These are phyloP conservation scores for Dichetophora obliterata DNA, from an alignment of 2,888 invertebrate species.

Conservation along the genomic window DNA sequence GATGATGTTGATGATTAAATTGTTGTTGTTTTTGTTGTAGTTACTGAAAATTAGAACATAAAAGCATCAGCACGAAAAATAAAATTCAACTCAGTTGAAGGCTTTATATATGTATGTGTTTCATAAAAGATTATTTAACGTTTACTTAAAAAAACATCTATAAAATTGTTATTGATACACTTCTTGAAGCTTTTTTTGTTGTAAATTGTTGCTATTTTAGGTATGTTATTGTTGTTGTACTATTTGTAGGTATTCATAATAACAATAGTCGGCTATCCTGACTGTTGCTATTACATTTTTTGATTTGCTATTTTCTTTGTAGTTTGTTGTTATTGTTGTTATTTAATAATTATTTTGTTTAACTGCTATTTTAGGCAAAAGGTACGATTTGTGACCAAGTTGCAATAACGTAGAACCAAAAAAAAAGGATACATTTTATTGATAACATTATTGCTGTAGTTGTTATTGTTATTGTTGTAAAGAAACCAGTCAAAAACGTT, in stretches of 20 bases:
- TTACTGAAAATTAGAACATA: no score
- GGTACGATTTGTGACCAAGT: conserved; percentile 21
- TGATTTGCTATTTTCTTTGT: conserved; percentile 37
- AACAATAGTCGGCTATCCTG: conserved; percentile 42
- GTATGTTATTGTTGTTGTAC: conserved; percentile 41
- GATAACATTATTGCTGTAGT: neutral
- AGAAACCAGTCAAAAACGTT: conserved; percentile 69
- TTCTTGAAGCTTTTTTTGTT: conserved; percentile 34
- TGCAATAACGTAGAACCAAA: neutral
- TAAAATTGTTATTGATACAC: neutral
- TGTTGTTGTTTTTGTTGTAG: no score
- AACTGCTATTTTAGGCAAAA: neutral
- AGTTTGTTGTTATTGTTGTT: conserved; percentile 35
- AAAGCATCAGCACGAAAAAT: no score
- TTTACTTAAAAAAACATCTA: no score
- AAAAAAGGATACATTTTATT: neutral
- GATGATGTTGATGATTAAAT: neutral
- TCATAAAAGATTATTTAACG: no score
- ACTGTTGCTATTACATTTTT: conserved; percentile 34
- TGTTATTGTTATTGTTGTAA: conserved; percentile 22
- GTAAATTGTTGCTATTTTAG: conserved; percentile 34
- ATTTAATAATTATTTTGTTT: neutral
- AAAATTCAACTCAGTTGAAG: no score
- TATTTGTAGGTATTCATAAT: conserved; percentile 42
- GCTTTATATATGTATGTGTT: no score